Base-by-base conservation (phyloP, 64 coral and sea anemone species). In the Cladopsammia gracilis region DNA sequence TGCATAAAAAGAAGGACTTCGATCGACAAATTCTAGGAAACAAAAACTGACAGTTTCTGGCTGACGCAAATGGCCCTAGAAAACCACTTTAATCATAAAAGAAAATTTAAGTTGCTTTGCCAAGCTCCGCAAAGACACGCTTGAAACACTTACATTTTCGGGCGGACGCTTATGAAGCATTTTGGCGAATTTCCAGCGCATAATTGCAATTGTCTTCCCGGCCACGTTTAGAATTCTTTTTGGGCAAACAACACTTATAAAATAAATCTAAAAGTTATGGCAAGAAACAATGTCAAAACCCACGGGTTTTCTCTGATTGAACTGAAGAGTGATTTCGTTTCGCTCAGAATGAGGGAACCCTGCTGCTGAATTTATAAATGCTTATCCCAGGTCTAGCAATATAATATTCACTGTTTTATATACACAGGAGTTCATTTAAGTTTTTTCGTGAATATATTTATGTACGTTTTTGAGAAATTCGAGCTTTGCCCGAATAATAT, bases 401-500 rank as follows among this genome's bases (percentile, higher is more conserved):
- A 56, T 20, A 75, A 48, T 83, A n/a, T 64, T 48, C 43, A 11
- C 43, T 18, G 14, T 16, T 34, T 34, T 10, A 11, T 26, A 70
- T 10, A 34, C 67, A 70, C 22, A 70, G 7, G 8, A 61, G 54
- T 81, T 26, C 26, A 44, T 0, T 44, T 56, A 43, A 53, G 6
- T 52, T 77, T 70, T 54, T 77, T 25, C 26, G 54, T 19, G 23
- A 81, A 81, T 81, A 81, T n/a, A 49, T 51, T 16, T 81, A 81
- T 25, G 25, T 43, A 34, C 12, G 65, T 54, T 77, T 73, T 49
- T 57, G 0, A 77, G 72, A 68, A 84, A 67, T 84, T 66, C 62
- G 48, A 84, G 19, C 10, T 23, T 23, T 34, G 34, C 34, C 34
- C 20, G 43, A 84, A 65, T 20, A 68, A 53, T 6, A 23, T 68